Conservation (phyloP, 2,888 invertebrate genomes). For the Caenorhabditis uteleia region DNA sequence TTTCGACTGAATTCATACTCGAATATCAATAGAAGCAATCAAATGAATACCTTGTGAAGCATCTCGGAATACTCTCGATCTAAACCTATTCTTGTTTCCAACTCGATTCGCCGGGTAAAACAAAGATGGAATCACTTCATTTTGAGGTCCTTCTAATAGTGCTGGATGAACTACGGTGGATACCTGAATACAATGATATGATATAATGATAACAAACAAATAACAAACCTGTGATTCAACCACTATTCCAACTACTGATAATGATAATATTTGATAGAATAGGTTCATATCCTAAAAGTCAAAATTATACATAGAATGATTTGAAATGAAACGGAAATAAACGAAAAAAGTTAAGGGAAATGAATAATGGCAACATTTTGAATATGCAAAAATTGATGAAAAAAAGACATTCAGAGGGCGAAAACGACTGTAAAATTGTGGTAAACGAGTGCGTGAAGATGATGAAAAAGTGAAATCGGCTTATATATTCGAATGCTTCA, state of each 20-base stretch:
- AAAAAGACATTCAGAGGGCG: too few relatives aligned
- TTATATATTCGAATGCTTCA: neutral
- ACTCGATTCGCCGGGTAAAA: constrained; percentile 25
- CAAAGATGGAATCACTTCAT: constrained; percentile 27
- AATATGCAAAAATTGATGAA: too few relatives aligned
- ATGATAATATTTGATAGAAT: too few relatives aligned
- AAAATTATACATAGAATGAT: too few relatives aligned
- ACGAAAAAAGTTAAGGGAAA: too few relatives aligned
- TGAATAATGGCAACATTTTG: too few relatives aligned
- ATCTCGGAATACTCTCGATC: constrained; percentile 35
- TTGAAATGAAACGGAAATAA: too few relatives aligned
- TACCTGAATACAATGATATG: too few relatives aligned
- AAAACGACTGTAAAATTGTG: constrained; percentile 1
- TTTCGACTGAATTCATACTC: constrained; percentile 17
- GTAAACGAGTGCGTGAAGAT: neutral
- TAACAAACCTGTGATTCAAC: too few relatives aligned
- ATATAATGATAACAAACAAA: too few relatives aligned
- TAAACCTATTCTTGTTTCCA: constrained; percentile 16
- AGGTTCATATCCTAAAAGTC: too few relatives aligned
- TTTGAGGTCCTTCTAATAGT: constrained; percentile 33
- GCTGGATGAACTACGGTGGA: constrained; percentile 32
- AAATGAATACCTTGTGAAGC: constrained; percentile 26
- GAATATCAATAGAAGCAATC: neutral
- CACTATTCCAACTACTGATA: too few relatives aligned
- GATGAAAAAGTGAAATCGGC: constrained; percentile 1